Conservation (phyloP, 2,888 invertebrate genomes). For the Chrysina gloriosa region DNA sequence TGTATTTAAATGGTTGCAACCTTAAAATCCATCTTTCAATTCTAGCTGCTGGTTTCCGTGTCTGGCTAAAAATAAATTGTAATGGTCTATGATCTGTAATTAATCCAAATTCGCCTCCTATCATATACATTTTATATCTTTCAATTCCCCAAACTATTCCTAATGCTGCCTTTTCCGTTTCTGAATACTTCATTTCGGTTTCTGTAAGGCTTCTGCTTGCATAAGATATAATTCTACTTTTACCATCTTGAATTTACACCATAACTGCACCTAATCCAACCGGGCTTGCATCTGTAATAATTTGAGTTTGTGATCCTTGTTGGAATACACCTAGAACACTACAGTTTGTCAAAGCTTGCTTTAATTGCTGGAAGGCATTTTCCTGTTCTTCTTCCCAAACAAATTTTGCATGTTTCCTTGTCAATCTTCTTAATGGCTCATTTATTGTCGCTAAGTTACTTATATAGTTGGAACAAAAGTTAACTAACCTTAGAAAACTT, state of each 20-base stretch:
- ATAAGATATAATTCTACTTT: constrained; percentile 41
- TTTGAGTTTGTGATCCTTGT: too few relatives aligned
- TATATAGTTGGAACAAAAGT: too few relatives aligned
- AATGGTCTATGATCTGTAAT: constrained; percentile 59
- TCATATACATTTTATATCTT: constrained; percentile 61
- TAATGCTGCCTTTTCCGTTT: constrained; percentile 59
- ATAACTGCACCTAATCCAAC: constrained; percentile 53
- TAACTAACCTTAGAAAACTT: too few relatives aligned
- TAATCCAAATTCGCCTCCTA: constrained; percentile 60
- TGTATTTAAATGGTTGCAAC: neutral
- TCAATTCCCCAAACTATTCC: constrained; percentile 61
- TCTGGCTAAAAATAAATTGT: constrained; percentile 53
- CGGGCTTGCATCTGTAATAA: constrained; percentile 54
- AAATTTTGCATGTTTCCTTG: too few relatives aligned
- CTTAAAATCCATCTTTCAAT: constrained; percentile 21
- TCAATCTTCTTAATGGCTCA: too few relatives aligned
- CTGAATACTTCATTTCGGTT: constrained; percentile 54
- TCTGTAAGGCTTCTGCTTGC: constrained; percentile 51
- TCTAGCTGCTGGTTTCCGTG: neutral
- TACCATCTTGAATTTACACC: constrained; percentile 42
- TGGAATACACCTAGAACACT: too few relatives aligned
- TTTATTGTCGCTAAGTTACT: too few relatives aligned
- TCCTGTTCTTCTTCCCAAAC: too few relatives aligned
- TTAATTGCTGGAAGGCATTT: too few relatives aligned
- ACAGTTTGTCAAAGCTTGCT: too few relatives aligned